These are phyloP conservation scores for Gadus chalcogrammus DNA, from an alignment of 2,113 vertebrate genomes.

Conservation along the genomic window DNA sequence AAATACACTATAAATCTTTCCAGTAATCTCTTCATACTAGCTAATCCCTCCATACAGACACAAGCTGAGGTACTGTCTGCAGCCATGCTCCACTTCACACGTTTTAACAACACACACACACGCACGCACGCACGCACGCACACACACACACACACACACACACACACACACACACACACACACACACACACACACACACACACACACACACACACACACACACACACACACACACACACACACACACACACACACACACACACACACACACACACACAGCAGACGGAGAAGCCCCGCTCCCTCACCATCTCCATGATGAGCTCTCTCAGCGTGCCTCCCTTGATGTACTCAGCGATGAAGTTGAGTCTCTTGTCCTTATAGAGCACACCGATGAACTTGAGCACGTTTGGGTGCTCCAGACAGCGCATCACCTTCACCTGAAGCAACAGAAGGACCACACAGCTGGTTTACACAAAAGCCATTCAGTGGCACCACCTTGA, in stretches of 20 bases:
- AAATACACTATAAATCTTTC: too few relatives aligned
- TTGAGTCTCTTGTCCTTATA: slow-evolving; percentile 98
- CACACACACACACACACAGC: not conserved
- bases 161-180: not conserved
- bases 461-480: not conserved
- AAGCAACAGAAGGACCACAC: not conserved
- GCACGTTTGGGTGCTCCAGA: slow-evolving; percentile 93
- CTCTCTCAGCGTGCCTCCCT: slow-evolving; percentile 88
- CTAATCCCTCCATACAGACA: not conserved
- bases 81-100: not conserved
- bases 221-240: not conserved
- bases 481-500: too few relatives aligned
- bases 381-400: slow-evolving; percentile 95
- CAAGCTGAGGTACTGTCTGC: too few relatives aligned
- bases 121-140: not conserved
- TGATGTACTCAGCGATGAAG: slow-evolving; percentile 97
- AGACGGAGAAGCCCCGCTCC: not conserved
- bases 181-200: not conserved
- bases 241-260: not conserved
- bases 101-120: not conserved
- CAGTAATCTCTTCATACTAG: not conserved
- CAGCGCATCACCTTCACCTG: slow-evolving; percentile 99
- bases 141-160: not conserved
- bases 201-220: not conserved
- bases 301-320: slow-evolving; percentile 94